A percentile compares a stretch with the other conserved stretches of the same genome.
Conservation (phyloP, 1,140 invertebrate species). For the Trissolcus basalis region DNA sequence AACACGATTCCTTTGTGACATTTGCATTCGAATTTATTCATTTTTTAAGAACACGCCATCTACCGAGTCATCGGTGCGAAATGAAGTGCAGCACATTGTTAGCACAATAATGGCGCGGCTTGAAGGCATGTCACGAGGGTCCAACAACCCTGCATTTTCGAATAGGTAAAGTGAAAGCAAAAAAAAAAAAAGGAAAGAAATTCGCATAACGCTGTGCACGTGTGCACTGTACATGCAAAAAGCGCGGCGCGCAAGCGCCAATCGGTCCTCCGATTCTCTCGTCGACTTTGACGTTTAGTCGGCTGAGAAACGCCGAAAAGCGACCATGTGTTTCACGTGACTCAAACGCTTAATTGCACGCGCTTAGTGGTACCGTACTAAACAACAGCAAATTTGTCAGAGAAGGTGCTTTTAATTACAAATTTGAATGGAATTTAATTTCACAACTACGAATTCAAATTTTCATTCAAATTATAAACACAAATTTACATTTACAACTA, state of each 20-base stretch:
- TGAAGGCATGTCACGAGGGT: conserved; percentile 1
- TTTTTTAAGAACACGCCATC: too few species aligned
- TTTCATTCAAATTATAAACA: too few species aligned
- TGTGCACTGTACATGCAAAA: conserved; percentile 31
- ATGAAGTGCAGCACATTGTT: too few species aligned
- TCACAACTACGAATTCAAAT: too few species aligned
- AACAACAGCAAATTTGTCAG: not conserved
- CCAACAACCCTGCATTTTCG: not conserved
- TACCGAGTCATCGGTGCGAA: too few species aligned
- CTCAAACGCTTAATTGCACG: conserved; percentile 20
- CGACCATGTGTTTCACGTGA: conserved; percentile 43
- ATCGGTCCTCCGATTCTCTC: conserved; percentile 38
- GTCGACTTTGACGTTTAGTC: conserved; percentile 62
- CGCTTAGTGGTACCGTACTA: conserved; percentile 1
- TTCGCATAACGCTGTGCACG: conserved; percentile 17
- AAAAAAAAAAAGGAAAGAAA: conserved; percentile 1
- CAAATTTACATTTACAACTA: too few species aligned
- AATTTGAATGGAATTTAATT: too few species aligned
- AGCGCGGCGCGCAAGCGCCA: conserved; percentile 47
- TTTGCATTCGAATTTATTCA: too few species aligned
- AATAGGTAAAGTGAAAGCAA: too few species aligned
- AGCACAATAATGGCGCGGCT: too few species aligned
- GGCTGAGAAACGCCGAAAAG: conserved; percentile 64
- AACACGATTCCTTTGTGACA: too few species aligned
- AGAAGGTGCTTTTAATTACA: too few species aligned